A percentile compares a stretch with the other conserved stretches of the same genome.
These are phyloP conservation scores for Mesorhabditis belari DNA, from an alignment of 2,888 invertebrate genomes.

Conservation along the genomic window DNA sequence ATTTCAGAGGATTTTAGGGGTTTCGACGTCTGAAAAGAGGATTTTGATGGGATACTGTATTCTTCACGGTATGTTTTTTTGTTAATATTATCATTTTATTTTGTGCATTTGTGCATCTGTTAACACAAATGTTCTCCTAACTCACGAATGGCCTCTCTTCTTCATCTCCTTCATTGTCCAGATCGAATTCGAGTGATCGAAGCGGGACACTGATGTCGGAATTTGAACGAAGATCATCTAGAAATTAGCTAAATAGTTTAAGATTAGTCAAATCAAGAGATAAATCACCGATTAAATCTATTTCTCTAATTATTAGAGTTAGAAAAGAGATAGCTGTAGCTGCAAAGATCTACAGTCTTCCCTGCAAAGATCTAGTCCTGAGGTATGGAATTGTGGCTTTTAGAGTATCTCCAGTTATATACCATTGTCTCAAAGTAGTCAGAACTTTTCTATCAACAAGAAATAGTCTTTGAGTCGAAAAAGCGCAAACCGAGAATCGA, in stretches of 20 bases:
- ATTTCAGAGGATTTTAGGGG: constrained; percentile 15
- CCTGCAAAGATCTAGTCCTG: too few relatives aligned
- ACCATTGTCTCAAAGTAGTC: too few relatives aligned
- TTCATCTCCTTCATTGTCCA: neutral
- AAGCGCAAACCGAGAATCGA: neutral
- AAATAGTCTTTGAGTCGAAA: neutral
- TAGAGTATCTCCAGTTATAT: too few relatives aligned
- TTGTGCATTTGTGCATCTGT: too few relatives aligned
- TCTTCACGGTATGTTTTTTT: neutral
- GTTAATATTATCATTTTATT: neutral
- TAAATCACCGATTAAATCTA: neutral
- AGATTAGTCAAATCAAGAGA: neutral
- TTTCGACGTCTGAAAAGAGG: constrained; percentile 11
- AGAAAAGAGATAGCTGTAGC: too few relatives aligned
- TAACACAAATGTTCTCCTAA: too few relatives aligned
- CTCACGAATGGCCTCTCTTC: neutral
- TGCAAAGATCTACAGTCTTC: too few relatives aligned
- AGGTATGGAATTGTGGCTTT: too few relatives aligned
- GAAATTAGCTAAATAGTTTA: neutral
- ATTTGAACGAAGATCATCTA: neutral
- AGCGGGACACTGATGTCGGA: neutral
- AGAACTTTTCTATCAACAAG: too few relatives aligned
- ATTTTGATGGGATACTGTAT: neutral
- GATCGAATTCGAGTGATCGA: neutral
- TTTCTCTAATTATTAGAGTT: too few relatives aligned